Base-by-base conservation (phyloP, 1,140 invertebrate genomes). In the Halotydeus destructor region DNA sequence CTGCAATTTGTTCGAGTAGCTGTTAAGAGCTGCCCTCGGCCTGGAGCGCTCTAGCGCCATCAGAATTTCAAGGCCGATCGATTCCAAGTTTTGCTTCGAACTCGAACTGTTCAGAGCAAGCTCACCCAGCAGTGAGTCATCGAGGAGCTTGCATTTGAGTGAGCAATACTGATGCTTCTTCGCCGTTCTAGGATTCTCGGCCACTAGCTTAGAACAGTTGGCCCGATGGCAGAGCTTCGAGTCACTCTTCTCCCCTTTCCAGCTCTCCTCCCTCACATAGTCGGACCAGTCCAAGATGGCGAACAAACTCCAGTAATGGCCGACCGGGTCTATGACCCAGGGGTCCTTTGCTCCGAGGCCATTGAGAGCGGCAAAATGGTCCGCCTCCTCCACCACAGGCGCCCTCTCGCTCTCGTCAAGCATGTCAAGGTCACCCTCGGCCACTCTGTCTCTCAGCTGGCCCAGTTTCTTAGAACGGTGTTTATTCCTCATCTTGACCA, bases 271-370 rank as follows among this genome's bases (percentile, higher is more conserved):
- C 18, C 19, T 2, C 18, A 30, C 69, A 46, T 60, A 59, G 49
- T 66, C 65, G 18, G 70, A 69, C 70, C 70, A 72, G 50, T 72
- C 68, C 46, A 68, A 64, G 18, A 71, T 59, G 22, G 69, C 60
- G 52, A 60, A 61, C 42, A 74, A 55, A 48, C 68, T 69, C 14
- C 63, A 63, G 47, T 70, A 68, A 22, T 63, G 54, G 32, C 66
- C 66, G 36, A 64, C 59, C 6, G 57, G 58, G 53, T 69, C 67
- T 35, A 67, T 65, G 19, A 69, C 61, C 68, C 68, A 70, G 0
- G 65, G 62, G 52, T 68, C 65, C 33, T 64, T 58, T 4, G 62
- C 61, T 52, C 69, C 66, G 9, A 30, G 14, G 14, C 9, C 9
- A 9, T 9, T 14, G 9, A 30, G 28, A n/a, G n/a, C n/a, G n/a